Percentiles rank a stretch among this genome's conserved stretches.
Evolutionary conservation across 2,888 invertebrate species (phyloP).

Genomic region (Octodonta nipae): DNA sequence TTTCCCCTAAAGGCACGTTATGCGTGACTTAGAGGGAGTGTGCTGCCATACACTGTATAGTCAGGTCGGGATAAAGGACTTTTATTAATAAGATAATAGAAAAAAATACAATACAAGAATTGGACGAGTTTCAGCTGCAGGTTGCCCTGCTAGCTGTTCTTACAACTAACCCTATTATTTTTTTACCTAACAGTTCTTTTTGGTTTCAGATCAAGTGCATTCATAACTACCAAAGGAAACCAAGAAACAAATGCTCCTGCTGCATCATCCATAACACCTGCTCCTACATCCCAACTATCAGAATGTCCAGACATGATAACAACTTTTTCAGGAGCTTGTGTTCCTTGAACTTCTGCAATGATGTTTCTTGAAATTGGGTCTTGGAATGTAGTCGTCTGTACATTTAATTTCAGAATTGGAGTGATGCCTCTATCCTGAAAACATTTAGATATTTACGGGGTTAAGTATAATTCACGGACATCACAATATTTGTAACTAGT

Average conservation of each 20-base stretch:
- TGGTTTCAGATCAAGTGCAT: constrained; percentile 48
- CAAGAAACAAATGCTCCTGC: constrained; percentile 70
- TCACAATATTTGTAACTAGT: no score
- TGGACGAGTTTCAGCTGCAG: no score
- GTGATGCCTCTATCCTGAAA: constrained; percentile 25
- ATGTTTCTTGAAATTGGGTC: constrained; percentile 56
- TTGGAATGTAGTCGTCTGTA: constrained; percentile 47
- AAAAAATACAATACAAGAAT: no score
- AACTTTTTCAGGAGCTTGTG: constrained; percentile 36
- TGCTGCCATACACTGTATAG: no score
- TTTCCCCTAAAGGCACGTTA: no score
- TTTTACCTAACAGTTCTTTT: constrained; percentile 54
- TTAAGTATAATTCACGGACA: no score
- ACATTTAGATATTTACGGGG: no score
- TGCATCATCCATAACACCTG: constrained; percentile 79
- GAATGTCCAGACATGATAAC: constrained; percentile 73
- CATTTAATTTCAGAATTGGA: constrained; percentile 46
- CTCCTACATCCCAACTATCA: constrained; percentile 79
- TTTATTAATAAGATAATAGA: no score
- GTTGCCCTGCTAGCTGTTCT: no score
- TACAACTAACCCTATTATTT: background rate
- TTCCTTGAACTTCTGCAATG: constrained; percentile 53
- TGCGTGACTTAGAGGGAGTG: no score
- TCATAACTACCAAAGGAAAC: constrained; percentile 56
- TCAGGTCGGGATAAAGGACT: no score